These are phyloP conservation scores for Euthynnus affinis DNA, from an alignment of 2,797 vertebrate genomes.

Conservation along the genomic window DNA sequence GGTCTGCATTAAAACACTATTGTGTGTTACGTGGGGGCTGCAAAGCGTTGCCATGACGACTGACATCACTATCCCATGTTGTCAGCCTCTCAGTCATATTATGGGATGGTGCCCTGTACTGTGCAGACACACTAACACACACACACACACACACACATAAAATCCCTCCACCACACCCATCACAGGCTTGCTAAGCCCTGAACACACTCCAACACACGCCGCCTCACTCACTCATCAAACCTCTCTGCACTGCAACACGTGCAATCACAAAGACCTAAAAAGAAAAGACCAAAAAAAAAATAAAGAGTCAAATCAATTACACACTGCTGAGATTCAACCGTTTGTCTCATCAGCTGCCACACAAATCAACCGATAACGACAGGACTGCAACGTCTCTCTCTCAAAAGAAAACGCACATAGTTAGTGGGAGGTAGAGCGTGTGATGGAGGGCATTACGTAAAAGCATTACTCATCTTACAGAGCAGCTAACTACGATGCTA, in stretches of 20 bases:
- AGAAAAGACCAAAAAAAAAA: conserved; percentile 13
- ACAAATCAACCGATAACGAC: not conserved
- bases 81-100: conserved; percentile 62
- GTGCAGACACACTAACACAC: conserved; percentile 23
- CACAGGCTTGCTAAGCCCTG: conserved; percentile 15
- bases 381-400: too few relatives aligned
- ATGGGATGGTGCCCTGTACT: conserved; percentile 49
- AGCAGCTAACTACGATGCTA: not conserved
- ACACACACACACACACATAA: conserved; percentile 25
- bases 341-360: too few relatives aligned
- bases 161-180: conserved; percentile 53
- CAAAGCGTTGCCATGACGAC: conserved; percentile 55
- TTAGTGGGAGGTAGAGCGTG: not conserved
- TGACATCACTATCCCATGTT: conserved; percentile 67
- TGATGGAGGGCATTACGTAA: not conserved
- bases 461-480: not conserved
- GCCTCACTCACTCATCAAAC: not conserved
- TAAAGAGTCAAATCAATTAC: not conserved
- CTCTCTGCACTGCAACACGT: not conserved
- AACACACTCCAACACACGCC: conserved; percentile 18
- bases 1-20: conserved; percentile 73
- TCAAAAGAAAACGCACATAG: not conserved
- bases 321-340: not conserved
- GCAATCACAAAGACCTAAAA: not conserved
- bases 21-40: conserved; percentile 53